Conservation (phyloP, 2,113 vertebrate species). For the Rafetus swinhoei region DNA sequence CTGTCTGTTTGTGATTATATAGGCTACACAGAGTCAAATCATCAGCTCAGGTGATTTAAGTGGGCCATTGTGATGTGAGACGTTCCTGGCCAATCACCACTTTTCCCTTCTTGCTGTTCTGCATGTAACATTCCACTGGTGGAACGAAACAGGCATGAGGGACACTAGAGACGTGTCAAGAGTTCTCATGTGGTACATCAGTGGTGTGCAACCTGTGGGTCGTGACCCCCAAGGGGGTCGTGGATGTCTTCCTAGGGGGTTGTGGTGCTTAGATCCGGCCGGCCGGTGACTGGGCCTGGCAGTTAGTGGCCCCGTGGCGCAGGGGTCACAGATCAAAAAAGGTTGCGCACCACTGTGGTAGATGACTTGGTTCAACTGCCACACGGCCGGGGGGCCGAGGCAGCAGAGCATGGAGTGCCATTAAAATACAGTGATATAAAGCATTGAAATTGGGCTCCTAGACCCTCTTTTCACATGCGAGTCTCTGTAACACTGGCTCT, state of each 20-base stretch:
- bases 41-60: not conserved
- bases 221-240: no score
- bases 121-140: rapidly evolving
- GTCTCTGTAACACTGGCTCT: not conserved
- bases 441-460: not conserved
- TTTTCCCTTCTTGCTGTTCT: rapidly evolving
- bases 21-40: rapidly evolving
- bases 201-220: no score
- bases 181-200: rapidly evolving
- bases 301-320: no score
- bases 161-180: not conserved
- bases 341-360: not conserved
- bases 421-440: not conserved
- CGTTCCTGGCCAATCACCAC: not conserved
- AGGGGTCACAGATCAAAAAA: no score
- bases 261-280: no score
- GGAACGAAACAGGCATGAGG: rapidly evolving
- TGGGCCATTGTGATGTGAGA: not conserved
- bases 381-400: not conserved
- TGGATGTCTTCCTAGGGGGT: no score
- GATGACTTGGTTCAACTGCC: not conserved
- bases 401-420: conserved; percentile 10
- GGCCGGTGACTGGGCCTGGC: no score
- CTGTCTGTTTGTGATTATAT: rapidly evolving
- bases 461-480: conserved; percentile 29